Conservation (phyloP, 2,888 invertebrate species). For the Lasioglossum marginatum region DNA sequence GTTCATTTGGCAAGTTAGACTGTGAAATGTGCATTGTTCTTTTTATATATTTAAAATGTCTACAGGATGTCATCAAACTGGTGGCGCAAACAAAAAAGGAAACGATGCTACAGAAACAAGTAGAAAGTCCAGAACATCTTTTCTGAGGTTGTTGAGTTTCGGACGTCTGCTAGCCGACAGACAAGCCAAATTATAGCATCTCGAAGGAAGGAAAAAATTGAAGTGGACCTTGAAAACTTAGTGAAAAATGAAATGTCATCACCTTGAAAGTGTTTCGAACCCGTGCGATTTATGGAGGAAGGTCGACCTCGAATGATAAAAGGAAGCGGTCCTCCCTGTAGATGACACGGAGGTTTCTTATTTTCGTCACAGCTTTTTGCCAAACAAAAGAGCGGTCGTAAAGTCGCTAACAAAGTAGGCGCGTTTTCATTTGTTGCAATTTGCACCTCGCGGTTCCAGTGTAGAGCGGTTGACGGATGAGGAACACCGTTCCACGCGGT, state of each 20-base stretch:
- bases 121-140: neutral
- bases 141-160: neutral
- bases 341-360: neutral
- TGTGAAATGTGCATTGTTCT: neutral
- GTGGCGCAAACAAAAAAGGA: neutral
- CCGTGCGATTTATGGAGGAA: neutral
- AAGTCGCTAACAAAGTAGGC: neutral
- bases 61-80: neutral
- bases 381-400: neutral
- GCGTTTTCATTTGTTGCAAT: constrained; percentile 43
- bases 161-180: neutral
- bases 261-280: neutral
- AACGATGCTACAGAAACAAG: neutral
- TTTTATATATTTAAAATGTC: neutral
- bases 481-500: constrained; percentile 37
- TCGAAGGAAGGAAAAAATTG: neutral
- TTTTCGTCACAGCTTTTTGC: neutral
- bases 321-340: neutral
- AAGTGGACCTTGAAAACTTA: neutral
- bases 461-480: constrained; percentile 15
- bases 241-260: neutral
- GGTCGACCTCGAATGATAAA: neutral
- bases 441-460: constrained; percentile 27
- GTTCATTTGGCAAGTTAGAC: too few relatives aligned
- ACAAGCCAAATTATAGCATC: neutral